Evolutionary conservation across 2,797 vertebrate genomes (phyloP).

Genomic region (Coendou prehensilis): DNA sequence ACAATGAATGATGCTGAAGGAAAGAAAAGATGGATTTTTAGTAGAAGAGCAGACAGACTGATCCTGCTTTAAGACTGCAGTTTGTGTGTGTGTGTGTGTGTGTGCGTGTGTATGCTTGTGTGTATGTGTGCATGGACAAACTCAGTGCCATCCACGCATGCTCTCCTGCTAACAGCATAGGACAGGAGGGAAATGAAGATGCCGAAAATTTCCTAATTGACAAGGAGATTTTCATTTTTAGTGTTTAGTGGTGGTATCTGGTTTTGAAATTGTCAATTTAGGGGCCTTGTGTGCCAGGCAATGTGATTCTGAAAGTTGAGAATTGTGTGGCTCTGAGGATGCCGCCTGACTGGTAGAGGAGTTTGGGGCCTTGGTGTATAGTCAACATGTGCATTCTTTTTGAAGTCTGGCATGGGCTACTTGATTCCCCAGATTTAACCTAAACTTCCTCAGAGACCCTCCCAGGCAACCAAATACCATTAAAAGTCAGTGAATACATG

Average conservation of each 20-base stretch:
- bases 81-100: not conserved
- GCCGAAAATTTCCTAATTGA: slow-evolving; percentile 34
- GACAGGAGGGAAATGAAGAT: slow-evolving; percentile 66
- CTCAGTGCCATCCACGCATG: not conserved
- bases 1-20: slow-evolving; percentile 57
- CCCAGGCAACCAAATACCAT: not conserved
- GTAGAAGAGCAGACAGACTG: slow-evolving; percentile 46
- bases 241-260: slow-evolving; percentile 62
- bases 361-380: slow-evolving; percentile 14
- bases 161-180: not conserved
- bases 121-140: rapidly evolving
- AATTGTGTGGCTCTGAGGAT: not conserved
- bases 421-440: slow-evolving; percentile 35
- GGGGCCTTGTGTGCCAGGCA: not conserved
- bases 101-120: not conserved
- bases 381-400: not conserved
- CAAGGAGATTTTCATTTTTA: slow-evolving; percentile 62
- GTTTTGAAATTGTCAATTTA: slow-evolving; percentile 68
- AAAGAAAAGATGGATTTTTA: slow-evolving; percentile 71
- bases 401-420: not conserved
- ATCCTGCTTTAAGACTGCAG: not conserved
- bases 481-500: not conserved
- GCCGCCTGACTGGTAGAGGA: not conserved
- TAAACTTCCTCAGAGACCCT: not conserved
- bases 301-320: slow-evolving; percentile 44